These are phyloP conservation scores for Anarsia innoxiella DNA, from an alignment of 2,888 invertebrate genomes.

Conservation along the genomic window DNA sequence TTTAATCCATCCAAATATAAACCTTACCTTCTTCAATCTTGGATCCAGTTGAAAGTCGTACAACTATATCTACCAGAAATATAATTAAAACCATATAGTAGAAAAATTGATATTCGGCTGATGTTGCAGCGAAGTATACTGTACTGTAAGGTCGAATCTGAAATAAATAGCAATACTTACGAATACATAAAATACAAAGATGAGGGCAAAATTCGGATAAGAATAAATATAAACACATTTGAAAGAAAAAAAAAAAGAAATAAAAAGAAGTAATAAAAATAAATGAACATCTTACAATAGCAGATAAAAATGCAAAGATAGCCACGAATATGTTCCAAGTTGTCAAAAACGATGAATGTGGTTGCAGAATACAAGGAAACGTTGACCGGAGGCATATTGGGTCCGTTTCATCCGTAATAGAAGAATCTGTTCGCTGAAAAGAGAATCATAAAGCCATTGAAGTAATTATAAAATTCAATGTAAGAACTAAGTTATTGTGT, in stretches of 20 bases:
- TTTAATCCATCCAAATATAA: no score
- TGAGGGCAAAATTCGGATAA: no score
- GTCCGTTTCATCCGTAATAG: slow-evolving; percentile 49
- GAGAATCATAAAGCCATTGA: no score
- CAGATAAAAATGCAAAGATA: slow-evolving; percentile 36
- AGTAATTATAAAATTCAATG: neutral
- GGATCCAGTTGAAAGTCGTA: slow-evolving; percentile 51
- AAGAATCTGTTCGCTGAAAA: slow-evolving; percentile 39
- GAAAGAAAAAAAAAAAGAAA: no score
- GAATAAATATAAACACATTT: no score
- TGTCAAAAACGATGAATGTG: slow-evolving; percentile 43
- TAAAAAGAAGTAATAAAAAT: no score
- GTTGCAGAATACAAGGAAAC: slow-evolving; percentile 60
- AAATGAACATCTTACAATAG: slow-evolving; percentile 37
- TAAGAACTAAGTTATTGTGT: neutral
- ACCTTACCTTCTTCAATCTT: slow-evolving; percentile 59
- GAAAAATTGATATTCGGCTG: no score
- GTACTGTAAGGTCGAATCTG: no score
- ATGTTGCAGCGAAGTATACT: no score
- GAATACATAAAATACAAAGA: neutral
- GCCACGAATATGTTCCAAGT: slow-evolving; percentile 46
- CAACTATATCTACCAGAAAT: slow-evolving; percentile 47
- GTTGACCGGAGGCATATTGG: slow-evolving; percentile 53
- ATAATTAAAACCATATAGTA: no score
- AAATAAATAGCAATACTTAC: no score